A percentile compares a stretch with the other conserved stretches of the same genome.
These are phyloP conservation scores for Pachycephala philippinensis DNA, from an alignment of 2,113 vertebrate species.

Conservation along the genomic window DNA sequence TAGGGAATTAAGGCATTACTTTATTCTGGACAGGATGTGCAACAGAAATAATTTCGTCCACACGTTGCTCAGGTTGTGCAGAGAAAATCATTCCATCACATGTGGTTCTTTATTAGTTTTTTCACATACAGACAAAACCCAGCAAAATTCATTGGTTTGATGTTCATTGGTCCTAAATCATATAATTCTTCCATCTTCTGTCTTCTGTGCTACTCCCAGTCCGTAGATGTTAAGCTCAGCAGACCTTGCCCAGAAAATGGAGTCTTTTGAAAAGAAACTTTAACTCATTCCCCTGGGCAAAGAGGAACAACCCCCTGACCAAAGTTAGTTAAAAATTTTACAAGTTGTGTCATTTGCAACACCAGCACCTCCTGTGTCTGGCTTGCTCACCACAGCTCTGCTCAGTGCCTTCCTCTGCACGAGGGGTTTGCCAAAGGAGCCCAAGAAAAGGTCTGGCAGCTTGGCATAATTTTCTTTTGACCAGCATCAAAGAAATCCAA, in stretches of 20 bases:
- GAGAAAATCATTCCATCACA: not conserved
- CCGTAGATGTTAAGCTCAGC: no score
- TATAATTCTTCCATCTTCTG: not conserved
- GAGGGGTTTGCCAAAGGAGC: not conserved
- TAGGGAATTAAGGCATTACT: not conserved
- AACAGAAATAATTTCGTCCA: not conserved
- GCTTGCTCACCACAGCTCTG: not conserved
- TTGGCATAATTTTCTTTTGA: not conserved
- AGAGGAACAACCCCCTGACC: accelerated
- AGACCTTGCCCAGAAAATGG: accelerated
- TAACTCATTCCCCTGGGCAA: not conserved
- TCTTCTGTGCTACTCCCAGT: not conserved
- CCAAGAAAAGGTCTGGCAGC: not conserved
- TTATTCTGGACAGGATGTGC: not conserved
- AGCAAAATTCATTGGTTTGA: accelerated
- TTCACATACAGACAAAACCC: not conserved
- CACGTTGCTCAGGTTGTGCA: accelerated
- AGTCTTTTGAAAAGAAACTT: not conserved
- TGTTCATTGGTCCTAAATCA: not conserved
- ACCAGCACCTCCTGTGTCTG: not conserved
- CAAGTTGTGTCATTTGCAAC: not conserved
- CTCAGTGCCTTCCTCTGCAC: not conserved
- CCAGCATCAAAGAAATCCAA: not conserved
- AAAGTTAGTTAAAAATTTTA: not conserved
- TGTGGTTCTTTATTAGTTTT: not conserved